Percentiles rank a stretch among this genome's conserved stretches.
Evolutionary conservation across 2,113 vertebrate species (phyloP).

Genomic region (Cyprinodon tularosa): DNA sequence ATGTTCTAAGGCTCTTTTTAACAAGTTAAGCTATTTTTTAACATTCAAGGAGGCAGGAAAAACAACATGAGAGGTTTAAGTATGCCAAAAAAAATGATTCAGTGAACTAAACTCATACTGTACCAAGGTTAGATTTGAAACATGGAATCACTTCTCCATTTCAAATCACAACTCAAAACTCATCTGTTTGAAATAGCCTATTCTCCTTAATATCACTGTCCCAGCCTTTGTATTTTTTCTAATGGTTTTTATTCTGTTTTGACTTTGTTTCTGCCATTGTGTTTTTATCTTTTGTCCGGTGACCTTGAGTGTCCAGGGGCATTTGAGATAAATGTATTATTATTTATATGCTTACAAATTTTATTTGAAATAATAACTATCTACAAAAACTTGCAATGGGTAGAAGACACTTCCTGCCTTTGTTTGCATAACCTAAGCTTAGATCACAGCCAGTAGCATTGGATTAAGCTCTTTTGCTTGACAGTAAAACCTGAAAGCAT

Average conservation of each 20-base stretch:
- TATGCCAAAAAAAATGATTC: background rate
- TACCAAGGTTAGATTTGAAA: no score
- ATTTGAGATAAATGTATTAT: background rate
- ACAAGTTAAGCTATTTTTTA: background rate
- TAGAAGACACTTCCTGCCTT: background rate
- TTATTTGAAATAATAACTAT: background rate
- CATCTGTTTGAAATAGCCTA: no score
- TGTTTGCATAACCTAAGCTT: slow-evolving; percentile 4
- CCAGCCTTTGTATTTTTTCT: no score
- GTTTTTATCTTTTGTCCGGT: no score
- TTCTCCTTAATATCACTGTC: no score
- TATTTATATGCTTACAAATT: background rate
- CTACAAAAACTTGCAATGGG: background rate
- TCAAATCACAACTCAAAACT: no score
- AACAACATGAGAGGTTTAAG: background rate
- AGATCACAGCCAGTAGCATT: background rate
- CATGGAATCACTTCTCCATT: no score
- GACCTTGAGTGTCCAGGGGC: no score
- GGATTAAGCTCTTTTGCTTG: slow-evolving; percentile 31
- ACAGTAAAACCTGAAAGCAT: slow-evolving; percentile 32
- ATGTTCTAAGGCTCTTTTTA: background rate
- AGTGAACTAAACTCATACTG: background rate
- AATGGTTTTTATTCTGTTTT: no score
- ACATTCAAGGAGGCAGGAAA: background rate
- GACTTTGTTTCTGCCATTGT: no score